Conservation (phyloP, 2,797 vertebrate species). For the Coracias cyanogaster region DNA sequence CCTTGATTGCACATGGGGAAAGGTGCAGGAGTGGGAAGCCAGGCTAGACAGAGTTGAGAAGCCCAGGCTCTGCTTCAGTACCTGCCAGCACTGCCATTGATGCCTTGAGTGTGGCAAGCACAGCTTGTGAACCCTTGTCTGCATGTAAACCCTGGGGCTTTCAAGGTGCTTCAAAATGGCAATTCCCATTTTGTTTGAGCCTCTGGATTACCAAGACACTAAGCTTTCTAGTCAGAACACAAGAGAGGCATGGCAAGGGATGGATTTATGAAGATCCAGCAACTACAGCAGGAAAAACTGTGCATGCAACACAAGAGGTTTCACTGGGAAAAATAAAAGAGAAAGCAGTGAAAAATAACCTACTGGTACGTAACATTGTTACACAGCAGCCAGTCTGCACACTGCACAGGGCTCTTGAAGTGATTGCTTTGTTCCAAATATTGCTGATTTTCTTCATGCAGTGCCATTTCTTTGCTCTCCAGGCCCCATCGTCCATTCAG, state of each 20-base stretch:
- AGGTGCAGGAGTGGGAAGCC: not conserved
- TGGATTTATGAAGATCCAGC: not conserved
- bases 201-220: not conserved
- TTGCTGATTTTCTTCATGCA: not conserved
- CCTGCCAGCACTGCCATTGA: not conserved
- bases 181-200: not conserved
- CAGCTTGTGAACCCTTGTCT: not conserved
- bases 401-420: not conserved
- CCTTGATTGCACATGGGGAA: not conserved
- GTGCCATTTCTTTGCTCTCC: not conserved
- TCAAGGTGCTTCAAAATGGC: not conserved
- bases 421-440: not conserved
- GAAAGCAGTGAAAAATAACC: not conserved
- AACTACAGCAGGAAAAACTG: not conserved
- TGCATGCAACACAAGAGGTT: rapidly evolving
- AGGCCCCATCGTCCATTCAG: rapidly evolving
- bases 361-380: not conserved
- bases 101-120: not conserved
- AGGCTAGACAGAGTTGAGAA: not conserved
- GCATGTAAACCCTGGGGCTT: not conserved
- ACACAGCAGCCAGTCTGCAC: not conserved
- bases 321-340: not conserved
- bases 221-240: not conserved
- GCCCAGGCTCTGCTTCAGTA: not conserved
- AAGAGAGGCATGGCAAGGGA: rapidly evolving